phyloP scores from a whole-genome alignment of 2,888 invertebrate genomes.

The Dioctria linearis region DNA sequence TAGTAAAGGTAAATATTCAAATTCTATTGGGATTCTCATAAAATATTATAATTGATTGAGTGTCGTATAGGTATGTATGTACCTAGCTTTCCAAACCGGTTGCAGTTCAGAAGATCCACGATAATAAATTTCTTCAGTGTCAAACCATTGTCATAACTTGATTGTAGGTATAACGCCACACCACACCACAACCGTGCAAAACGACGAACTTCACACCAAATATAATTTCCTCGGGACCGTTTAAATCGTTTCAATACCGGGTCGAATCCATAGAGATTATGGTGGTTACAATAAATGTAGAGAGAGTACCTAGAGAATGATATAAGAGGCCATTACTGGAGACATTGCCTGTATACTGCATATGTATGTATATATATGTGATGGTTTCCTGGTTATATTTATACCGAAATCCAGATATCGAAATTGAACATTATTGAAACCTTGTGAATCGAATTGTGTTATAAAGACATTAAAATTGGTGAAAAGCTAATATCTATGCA shows the following conservation, averaged over 20 bases:
- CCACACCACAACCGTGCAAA: neutral
- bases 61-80: neutral
- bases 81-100: neutral
- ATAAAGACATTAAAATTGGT: neutral
- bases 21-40: slow-evolving; percentile 16
- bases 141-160: slow-evolving; percentile 40
- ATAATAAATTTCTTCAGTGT: neutral
- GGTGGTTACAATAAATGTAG: slow-evolving; percentile 7
- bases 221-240: slow-evolving; percentile 29
- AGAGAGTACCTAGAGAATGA: slow-evolving; percentile 6
- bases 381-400: neutral
- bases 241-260: slow-evolving; percentile 34
- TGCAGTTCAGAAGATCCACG: neutral
- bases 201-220: slow-evolving; percentile 18
- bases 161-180: neutral
- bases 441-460: neutral
- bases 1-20: slow-evolving; percentile 7
- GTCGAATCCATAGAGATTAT: neutral
- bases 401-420: neutral
- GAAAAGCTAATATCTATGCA: slow-evolving; percentile 5
- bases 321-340: slow-evolving; percentile 28
- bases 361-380: no score
- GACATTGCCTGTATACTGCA: neutral
- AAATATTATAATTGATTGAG: neutral
- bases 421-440: slow-evolving; percentile 37